These are phyloP conservation scores for Forbesichthys papilliferus DNA, from an alignment of 2,113 vertebrate species.

Conservation along the genomic window DNA sequence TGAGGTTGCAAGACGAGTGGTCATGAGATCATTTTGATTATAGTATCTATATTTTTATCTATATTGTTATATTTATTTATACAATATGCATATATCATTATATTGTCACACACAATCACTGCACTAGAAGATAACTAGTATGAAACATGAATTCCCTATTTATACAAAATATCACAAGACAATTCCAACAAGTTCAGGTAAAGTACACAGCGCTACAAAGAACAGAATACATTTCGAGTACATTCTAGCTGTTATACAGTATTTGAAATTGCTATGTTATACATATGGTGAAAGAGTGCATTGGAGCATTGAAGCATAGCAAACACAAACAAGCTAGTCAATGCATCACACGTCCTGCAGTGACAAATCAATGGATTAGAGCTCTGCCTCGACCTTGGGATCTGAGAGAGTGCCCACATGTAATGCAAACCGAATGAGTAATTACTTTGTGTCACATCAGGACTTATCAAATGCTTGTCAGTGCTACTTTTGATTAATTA, in stretches of 20 bases:
- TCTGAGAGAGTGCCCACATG: constrained; percentile 30
- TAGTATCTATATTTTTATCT: no score
- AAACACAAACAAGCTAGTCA: constrained; percentile 16
- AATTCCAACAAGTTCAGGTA: not conserved
- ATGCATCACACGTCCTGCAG: constrained; percentile 34
- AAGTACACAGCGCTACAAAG: not conserved
- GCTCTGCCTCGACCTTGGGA: constrained; percentile 53
- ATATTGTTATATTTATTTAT: no score
- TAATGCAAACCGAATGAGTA: constrained; percentile 47
- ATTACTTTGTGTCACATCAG: constrained; percentile 52
- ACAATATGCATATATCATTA: no score
- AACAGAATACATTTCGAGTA: not conserved
- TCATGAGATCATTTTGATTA: no score
- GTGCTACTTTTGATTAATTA: constrained; percentile 62
- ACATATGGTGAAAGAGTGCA: not conserved
- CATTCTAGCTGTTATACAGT: no score
- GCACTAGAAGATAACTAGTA: not conserved
- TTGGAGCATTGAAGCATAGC: not conserved
- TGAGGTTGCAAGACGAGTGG: no score
- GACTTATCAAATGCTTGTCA: constrained; percentile 47
- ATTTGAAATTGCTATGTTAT: not conserved
- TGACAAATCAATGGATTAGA: constrained; percentile 38
- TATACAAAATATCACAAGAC: not conserved
- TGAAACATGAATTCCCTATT: constrained; percentile 4
- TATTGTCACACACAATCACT: no score